Percentiles rank a stretch among this genome's conserved stretches.
These are phyloP conservation scores for Myripristis jacobus DNA, from an alignment of 2,797 vertebrate genomes.

Conservation along the genomic window DNA sequence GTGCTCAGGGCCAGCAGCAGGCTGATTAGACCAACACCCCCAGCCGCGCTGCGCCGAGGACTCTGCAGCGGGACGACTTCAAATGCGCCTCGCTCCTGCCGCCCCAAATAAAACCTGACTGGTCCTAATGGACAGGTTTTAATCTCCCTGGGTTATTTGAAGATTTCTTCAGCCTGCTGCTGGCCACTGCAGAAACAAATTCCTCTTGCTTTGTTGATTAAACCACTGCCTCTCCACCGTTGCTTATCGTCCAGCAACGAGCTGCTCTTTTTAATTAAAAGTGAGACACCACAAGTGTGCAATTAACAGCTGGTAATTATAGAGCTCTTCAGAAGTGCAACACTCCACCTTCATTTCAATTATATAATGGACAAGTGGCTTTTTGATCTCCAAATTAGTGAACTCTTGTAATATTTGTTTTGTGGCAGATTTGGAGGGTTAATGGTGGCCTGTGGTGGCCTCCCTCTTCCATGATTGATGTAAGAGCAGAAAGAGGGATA, in stretches of 20 bases:
- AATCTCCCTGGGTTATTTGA: slow-evolving; percentile 99
- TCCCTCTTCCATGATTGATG: slow-evolving; percentile 92
- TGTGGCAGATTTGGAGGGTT: slow-evolving; percentile 97
- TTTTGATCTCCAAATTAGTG: slow-evolving; percentile 99
- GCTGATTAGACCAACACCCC: slow-evolving; percentile 93
- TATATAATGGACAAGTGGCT: slow-evolving; percentile 99
- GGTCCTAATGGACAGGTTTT: slow-evolving; percentile 98
- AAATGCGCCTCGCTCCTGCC: slow-evolving; percentile 90
- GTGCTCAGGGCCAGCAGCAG: slow-evolving; percentile 91
- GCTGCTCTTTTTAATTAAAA: slow-evolving; percentile 99
- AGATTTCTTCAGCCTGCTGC: slow-evolving; percentile 95
- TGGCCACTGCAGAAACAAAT: slow-evolving; percentile 95
- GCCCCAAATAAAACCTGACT: slow-evolving; percentile 98
- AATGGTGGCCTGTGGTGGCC: slow-evolving; percentile 96
- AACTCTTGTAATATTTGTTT: slow-evolving; percentile 99
- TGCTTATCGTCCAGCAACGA: slow-evolving; percentile 98
- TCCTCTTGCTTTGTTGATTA: slow-evolving; percentile 99
- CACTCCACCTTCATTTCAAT: slow-evolving; percentile 98
- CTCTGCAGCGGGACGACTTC: slow-evolving; percentile 92
- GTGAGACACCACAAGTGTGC: slow-evolving; percentile 98
- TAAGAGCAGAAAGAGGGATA: slow-evolving; percentile 85
- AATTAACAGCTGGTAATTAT: slow-evolving; percentile 99
- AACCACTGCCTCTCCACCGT: slow-evolving; percentile 89
- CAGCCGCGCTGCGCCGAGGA: slow-evolving; percentile 90
- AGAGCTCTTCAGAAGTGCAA: slow-evolving; percentile 96